Evolutionary conservation across 2,888 invertebrate species (phyloP), one percentile per base, ranked within the genome.

Genomic region (Sympetrum striolatum): DNA sequence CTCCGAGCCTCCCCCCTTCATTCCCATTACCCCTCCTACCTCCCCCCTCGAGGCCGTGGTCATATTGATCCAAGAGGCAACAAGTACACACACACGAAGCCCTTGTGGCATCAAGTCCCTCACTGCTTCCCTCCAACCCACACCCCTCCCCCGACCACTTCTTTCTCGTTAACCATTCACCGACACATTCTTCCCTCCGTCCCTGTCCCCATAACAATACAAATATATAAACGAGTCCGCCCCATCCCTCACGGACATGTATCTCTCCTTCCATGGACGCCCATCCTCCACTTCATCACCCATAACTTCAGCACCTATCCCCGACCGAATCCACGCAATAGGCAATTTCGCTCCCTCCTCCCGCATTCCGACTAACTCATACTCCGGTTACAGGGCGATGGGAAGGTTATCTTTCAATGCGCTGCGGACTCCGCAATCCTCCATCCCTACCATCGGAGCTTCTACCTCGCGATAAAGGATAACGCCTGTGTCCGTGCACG

Each of bases 1-100:
- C 60, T n/a, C 35, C n/a, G 12, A 58, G 22, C n/a, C 86, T n/a
- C 6, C 12, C 60, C 22, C 86, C n/a, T 31, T 82, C 86, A 25
- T 35, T 81, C 86, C 86, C 60, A 10, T n/a, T 58, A 31, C 82
- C 25, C 58, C 53, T 35, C 53, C 82, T 58, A 25, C 81, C 53
- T 15, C 37, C 60, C 37, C 86, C 37, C 64, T 37, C 37, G 37
- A 22, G 86, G 86, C 86, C 86, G 60, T 86, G 86, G 60, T 86
- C 37, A 39, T 86, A 86, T 86, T 86, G 86, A 86, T 86, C 86
- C 86, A 39, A 86, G 37, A 86, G 86, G 86, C 86, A 86, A 86
- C 86, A 86, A 86, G 86, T 86, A 86, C 86, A 60, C 86, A 86
- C 86, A 60, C 86, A 86, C 60, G 44, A 44, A 82, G 37, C 60